phyloP scores from a whole-genome alignment of 2,888 invertebrate species.

The Acleris sparsana region DNA sequence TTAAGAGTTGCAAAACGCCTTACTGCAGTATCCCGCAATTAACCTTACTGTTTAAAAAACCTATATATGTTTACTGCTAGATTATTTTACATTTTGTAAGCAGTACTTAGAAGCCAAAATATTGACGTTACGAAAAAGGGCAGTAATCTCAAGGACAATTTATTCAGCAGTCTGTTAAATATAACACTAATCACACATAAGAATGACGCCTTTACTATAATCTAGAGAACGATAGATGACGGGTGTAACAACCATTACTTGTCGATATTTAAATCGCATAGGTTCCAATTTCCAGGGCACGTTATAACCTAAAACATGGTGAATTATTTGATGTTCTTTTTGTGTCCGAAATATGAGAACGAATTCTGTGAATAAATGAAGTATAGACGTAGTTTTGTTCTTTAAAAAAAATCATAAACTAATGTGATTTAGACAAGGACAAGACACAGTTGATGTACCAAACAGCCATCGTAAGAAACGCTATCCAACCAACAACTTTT shows the following conservation, averaged over 20 bases:
- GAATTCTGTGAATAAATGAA: too few relatives aligned
- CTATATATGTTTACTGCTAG: too few relatives aligned
- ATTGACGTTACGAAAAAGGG: conserved; percentile 1
- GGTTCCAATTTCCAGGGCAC: too few relatives aligned
- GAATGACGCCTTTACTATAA: conserved; percentile 17
- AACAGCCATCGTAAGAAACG: neutral
- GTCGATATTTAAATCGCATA: neutral
- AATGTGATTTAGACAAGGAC: neutral
- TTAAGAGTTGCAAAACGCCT: too few relatives aligned
- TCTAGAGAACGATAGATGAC: conserved; percentile 2
- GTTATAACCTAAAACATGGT: too few relatives aligned
- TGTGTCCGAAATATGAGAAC: too few relatives aligned
- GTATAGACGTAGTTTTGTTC: neutral
- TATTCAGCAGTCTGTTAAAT: conserved; percentile 9
- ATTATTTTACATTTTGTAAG: too few relatives aligned
- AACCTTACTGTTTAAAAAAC: too few relatives aligned
- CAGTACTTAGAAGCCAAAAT: neutral
- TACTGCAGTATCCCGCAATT: too few relatives aligned
- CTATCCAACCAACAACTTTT: too few relatives aligned
- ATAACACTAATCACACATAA: conserved; percentile 20
- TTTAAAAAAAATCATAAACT: neutral
- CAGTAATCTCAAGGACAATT: conserved; percentile 8
- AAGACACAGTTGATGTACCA: conserved; percentile 3
- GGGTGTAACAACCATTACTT: conserved; percentile 5
- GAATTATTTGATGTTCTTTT: too few relatives aligned